Evolutionary conservation across 1,140 invertebrate species (phyloP).

Genomic region (Pachypeltis micranthus): DNA sequence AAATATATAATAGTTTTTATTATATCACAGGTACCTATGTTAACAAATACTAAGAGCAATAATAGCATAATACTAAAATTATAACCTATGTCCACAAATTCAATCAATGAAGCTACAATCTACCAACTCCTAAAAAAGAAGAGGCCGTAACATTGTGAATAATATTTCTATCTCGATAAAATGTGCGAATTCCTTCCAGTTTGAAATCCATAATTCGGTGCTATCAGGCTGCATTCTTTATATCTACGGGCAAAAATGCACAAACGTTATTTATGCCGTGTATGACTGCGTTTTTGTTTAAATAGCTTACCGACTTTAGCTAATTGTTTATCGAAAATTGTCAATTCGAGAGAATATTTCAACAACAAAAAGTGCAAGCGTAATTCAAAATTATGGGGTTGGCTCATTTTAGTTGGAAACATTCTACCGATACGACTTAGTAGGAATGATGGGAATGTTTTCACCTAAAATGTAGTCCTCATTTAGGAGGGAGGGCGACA

Average conservation of each 20-base stretch:
- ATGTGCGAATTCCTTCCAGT: background rate
- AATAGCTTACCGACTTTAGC: background rate
- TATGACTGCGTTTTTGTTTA: constrained; percentile 9
- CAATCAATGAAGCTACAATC: background rate
- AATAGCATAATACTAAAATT: constrained; percentile 3
- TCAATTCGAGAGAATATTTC: too few species aligned
- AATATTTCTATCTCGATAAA: background rate
- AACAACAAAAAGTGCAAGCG: too few species aligned
- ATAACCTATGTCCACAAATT: background rate
- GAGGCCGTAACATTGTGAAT: background rate
- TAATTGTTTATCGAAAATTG: too few species aligned
- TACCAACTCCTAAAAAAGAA: background rate
- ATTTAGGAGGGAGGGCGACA: too few species aligned
- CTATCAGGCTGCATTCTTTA: constrained; percentile 8
- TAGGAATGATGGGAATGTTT: too few species aligned
- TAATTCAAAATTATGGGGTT: too few species aligned
- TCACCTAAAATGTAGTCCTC: too few species aligned
- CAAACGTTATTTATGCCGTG: constrained; percentile 23
- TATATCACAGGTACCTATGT: constrained; percentile 17
- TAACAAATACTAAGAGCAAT: background rate
- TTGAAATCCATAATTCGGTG: constrained; percentile 15
- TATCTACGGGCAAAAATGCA: constrained; percentile 14
- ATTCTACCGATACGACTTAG: too few species aligned
- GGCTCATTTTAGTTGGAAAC: too few species aligned
- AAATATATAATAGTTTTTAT: constrained; percentile 6